These are phyloP conservation scores for Dioctria rufipes DNA, from an alignment of 2,888 invertebrate genomes.

Conservation along the genomic window DNA sequence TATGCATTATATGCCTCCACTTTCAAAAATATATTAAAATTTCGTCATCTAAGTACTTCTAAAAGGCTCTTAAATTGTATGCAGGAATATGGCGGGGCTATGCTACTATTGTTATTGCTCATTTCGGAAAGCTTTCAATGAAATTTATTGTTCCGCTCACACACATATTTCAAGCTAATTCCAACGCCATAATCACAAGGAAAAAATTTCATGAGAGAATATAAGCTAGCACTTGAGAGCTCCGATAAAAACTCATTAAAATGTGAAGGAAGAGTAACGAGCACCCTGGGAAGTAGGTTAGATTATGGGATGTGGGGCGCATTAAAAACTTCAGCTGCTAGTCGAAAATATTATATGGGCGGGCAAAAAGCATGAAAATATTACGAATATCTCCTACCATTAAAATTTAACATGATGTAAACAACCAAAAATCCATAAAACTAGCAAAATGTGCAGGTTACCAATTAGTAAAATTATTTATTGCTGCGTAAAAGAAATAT, in stretches of 20 bases:
- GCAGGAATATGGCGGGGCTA: too few species aligned
- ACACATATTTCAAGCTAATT: background rate
- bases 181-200: constrained; percentile 21
- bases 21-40: constrained; percentile 2
- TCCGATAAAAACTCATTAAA: constrained; percentile 45
- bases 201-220: constrained; percentile 3
- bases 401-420: constrained; percentile 36
- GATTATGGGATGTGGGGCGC: constrained; percentile 32
- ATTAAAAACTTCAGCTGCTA: constrained; percentile 20
- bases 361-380: background rate
- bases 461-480: background rate
- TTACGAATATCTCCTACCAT: constrained; percentile 20
- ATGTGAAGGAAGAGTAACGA: constrained; percentile 38
- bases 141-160: background rate
- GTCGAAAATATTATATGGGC: too few species aligned
- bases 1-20: background rate
- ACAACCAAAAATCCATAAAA: constrained; percentile 15
- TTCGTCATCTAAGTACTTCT: background rate
- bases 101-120: too few species aligned
- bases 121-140: background rate
- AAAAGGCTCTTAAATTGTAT: too few species aligned
- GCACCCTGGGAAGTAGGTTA: constrained; percentile 29
- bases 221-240: constrained; percentile 27
- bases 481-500: too few species aligned
- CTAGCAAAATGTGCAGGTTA: constrained; percentile 4